Evolutionary conservation across 2,888 invertebrate genomes (phyloP), one percentile per base, ranked within the genome.

Genomic region (Cryptocephalus primarius): DNA sequence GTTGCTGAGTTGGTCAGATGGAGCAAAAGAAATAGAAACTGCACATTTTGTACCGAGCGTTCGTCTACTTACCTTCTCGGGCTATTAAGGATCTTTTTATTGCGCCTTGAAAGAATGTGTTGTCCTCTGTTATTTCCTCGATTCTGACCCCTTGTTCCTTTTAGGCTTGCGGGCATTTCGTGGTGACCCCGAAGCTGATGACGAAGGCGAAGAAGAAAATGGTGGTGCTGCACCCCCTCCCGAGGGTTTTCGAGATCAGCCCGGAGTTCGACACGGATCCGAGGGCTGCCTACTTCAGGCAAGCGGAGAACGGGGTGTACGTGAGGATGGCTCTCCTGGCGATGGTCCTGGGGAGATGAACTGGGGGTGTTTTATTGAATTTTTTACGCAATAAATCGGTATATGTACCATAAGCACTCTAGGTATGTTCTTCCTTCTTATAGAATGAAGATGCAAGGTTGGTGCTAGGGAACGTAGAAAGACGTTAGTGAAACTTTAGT

Each of bases 221-320:
- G 87, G 85, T 93, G 9, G 95, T 99, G 10, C 85, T 99, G 85
- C 99, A 99, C 72, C 99, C 99, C 0, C 71, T 99, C 51, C 99
- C 99, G 0, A 78, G 99, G 39, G 83, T 93, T 1, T 85, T 88
- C 64, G 99, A 99, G 73, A 96, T 99, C 57, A 92, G 92, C 56
- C 77, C 88, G 0, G 91, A 94, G 57, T 89, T 99, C 60, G 99
- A 99, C 72, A 83, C 83, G 0, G 99, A 99, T 72, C 92, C 94
- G 0, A 77, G 99, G 43, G 97, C 99, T 0, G 97, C 96, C 0
- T 99, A 99, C 72, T 99, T 99, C 78, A 78, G 97, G 13, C 99
- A 99, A 72, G 95, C 94, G 0, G 94, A 96, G 68, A 89, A 91
- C 65, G 99, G 99, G 52, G 89, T 99, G 85, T 99, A 91, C 65